Evolutionary conservation across 2,797 vertebrate genomes (phyloP).

Genomic region (Pseudochirops corinnae): DNA sequence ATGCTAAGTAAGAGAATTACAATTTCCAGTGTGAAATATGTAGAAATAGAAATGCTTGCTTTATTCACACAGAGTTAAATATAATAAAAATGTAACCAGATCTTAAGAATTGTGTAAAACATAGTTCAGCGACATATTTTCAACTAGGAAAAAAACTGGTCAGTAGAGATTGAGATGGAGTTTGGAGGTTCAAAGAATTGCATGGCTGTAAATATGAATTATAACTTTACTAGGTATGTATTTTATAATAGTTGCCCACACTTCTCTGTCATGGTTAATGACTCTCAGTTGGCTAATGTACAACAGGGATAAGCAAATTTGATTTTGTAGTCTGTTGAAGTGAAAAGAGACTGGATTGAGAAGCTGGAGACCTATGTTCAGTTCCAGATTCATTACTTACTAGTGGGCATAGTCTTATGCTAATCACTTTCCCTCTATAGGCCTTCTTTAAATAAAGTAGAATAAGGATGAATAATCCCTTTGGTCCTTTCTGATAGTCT

Average conservation of each 20-base stretch:
- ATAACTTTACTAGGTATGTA: not conserved
- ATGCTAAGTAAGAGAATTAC: not conserved
- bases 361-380: not conserved
- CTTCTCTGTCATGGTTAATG: not conserved
- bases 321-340: not conserved
- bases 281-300: not conserved
- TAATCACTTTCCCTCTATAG: not conserved
- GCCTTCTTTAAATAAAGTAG: not conserved
- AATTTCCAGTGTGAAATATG: not conserved
- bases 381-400: not conserved
- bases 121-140: not conserved
- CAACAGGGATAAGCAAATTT: not conserved
- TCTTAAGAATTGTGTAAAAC: not conserved
- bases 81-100: not conserved
- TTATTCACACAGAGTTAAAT: not conserved
- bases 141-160: not conserved
- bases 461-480: not conserved
- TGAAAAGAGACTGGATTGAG: not conserved
- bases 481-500: not conserved
- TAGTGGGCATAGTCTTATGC: not conserved
- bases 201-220: not conserved
- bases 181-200: not conserved
- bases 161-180: not conserved
- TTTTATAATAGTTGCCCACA: not conserved
- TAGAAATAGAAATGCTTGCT: not conserved